Evolutionary conservation across 1,140 invertebrate genomes (phyloP).

Genomic region (Drosophila prosaltans): DNA sequence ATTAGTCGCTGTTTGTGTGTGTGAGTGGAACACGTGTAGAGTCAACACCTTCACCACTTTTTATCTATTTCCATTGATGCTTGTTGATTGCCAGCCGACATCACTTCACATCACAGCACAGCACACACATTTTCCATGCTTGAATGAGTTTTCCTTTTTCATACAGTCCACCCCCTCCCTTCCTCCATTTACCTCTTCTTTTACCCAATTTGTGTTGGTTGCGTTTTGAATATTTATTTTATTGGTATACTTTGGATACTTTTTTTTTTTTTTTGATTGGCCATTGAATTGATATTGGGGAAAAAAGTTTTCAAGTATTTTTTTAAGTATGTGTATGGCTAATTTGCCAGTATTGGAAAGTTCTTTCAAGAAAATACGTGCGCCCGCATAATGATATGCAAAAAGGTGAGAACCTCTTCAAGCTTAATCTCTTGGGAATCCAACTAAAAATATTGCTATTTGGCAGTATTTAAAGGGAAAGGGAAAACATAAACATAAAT

Average conservation of each 20-base stretch:
- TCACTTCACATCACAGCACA: slow-evolving; percentile 30
- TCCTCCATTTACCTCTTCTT: slow-evolving; percentile 21
- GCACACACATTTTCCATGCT: slow-evolving; percentile 62
- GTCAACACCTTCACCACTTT: slow-evolving; percentile 56
- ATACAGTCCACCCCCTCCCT: not conserved
- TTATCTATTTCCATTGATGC: slow-evolving; percentile 48
- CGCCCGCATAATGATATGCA: too few species aligned
- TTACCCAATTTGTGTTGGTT: slow-evolving; percentile 20
- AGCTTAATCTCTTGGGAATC: too few species aligned
- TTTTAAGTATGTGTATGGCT: not conserved
- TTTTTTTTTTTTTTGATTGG: slow-evolving; percentile 37
- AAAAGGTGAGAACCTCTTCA: too few species aligned
- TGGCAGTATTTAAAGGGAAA: too few species aligned
- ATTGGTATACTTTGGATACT: slow-evolving; percentile 26
- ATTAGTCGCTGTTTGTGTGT: not conserved
- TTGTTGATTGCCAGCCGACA: slow-evolving; percentile 51
- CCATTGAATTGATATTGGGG: not conserved
- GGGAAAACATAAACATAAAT: too few species aligned
- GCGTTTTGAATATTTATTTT: slow-evolving; percentile 59
- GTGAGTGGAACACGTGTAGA: slow-evolving; percentile 57
- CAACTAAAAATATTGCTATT: too few species aligned
- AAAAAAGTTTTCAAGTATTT: slow-evolving; percentile 12
- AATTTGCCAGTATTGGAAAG: slow-evolving; percentile 50
- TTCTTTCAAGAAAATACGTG: not conserved
- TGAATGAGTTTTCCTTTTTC: slow-evolving; percentile 48